Evolutionary conservation across 2,888 invertebrate species (phyloP).

Genomic region (Abrostola triplasia): DNA sequence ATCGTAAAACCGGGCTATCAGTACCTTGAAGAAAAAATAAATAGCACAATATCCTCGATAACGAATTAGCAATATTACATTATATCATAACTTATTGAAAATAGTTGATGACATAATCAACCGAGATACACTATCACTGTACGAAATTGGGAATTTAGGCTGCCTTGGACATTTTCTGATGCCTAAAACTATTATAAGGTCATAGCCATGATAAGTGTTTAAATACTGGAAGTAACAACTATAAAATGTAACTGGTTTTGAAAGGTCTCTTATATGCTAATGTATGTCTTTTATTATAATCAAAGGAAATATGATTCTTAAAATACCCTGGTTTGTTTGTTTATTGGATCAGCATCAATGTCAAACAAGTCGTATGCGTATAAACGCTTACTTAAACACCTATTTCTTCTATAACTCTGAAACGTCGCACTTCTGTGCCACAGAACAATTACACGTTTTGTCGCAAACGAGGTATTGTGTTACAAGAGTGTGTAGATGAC

Average conservation of each 20-base stretch:
- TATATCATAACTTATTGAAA: constrained; percentile 27
- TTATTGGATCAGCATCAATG: constrained; percentile 34
- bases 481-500: constrained; percentile 46
- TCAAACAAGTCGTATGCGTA: constrained; percentile 34
- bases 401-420: constrained; percentile 9
- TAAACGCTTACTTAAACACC: constrained; percentile 10
- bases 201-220: too few relatives aligned
- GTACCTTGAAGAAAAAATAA: constrained; percentile 17
- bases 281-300: too few relatives aligned
- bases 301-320: too few relatives aligned
- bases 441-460: constrained; percentile 43
- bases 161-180: too few relatives aligned
- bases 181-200: too few relatives aligned
- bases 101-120: constrained; percentile 19
- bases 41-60: constrained; percentile 34
- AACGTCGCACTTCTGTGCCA: constrained; percentile 33
- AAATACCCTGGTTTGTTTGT: neutral
- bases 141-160: constrained; percentile 5
- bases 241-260: too few relatives aligned
- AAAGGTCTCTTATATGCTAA: too few relatives aligned
- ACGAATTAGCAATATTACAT: constrained; percentile 18
- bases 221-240: too few relatives aligned
- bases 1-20: constrained; percentile 22
- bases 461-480: constrained; percentile 54
- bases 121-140: constrained; percentile 19